Base-by-base conservation (phyloP, 2,797 vertebrate species). In the Champsocephalus esox region DNA sequence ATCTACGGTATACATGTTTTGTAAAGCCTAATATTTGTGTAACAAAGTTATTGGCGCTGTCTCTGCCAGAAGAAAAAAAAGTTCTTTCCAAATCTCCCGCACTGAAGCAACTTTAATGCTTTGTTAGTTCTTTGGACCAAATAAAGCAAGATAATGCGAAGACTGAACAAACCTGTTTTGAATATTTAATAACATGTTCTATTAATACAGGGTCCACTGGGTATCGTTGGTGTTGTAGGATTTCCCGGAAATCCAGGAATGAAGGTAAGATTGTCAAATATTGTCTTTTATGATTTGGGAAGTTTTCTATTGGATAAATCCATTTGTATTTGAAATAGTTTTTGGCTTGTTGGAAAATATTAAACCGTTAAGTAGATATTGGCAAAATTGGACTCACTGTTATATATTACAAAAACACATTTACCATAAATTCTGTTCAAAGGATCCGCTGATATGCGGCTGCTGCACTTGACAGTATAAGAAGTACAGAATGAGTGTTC, bases 161-260 rank as follows among this genome's bases (percentile, higher is more conserved):
- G 24, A 32, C 7, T 56, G 11, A 32, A 51, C 4, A 34, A 34
- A 32, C 49, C 19, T 12, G 3, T 50, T 28, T 12, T 14, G 2
- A 51, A n/a, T 54, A 14, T 58, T 64, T 11, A 61, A 48, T n/a
- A 11, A 55, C 2, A 8, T 57, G 17, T 57, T 1, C 16, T 46
- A 34, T 41, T 81, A 79, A 64, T 24, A 3, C 70, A 99, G 98
- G 98, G 98, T 64, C 95, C 96, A 0, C 92, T 99, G 48, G 98
- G 98, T 69, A 96, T 97, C 75, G 9, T 86, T 14, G 98, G 98
- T 48, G 87, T 96, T 12, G 54, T 95, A 66, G 98, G 98, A 59
- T 99, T 98, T 91, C 98, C 98, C 4, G 98, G 98, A 58, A 73
- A 66, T 80, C 96, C 97, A 82, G 98, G 98, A 81, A 82, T 96